Evolutionary conservation across 1,140 invertebrate genomes (phyloP), one percentile per base, ranked within the genome.

Genomic region (Polypedilum vanderplanki): DNA sequence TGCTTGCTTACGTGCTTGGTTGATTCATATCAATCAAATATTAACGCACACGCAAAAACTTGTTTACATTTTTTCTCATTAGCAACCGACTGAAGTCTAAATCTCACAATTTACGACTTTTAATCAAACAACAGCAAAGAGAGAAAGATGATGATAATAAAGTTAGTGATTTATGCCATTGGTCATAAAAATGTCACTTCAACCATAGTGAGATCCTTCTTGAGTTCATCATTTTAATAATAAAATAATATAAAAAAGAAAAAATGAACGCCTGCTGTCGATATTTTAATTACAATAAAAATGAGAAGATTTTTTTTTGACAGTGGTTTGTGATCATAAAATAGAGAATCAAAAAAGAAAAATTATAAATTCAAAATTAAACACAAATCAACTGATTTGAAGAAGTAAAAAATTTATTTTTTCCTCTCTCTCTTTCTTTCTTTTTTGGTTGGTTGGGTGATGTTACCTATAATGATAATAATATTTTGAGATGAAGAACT

Each of bases 101-200:
- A 57, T 57, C 46, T 57, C n/a, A 4, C 12, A 57, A 57, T 57
- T 57, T 57, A 57, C n/a, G 46, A 57, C 46, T 57, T 57, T 57
- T 57, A 57, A 57, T 57, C 46, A 12, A 57, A 57, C 46, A n/a
- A n/a, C n/a, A 57, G n/a, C 46, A 57, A 12, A n/a, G n/a, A n/a
- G 46, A 57, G n/a, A n/a, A n/a, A n/a, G n/a, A n/a, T n/a, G n/a
- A n/a, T n/a, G n/a, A n/a, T n/a, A n/a, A 70, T 70, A 70, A 70
- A 70, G 65, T 70, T 10, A 10, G 17, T 70, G 65, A 70, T 70
- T 70, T 70, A 70, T 70, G 9, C 9, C 17, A 12, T n/a, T 57
- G 46, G 18, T 70, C 65, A 70, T 70, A 70, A 70, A 70, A 70
- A 9, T 70, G 65, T 70, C 65, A 70, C 65, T 70, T 70, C n/a